These are phyloP conservation scores for Echinops telfairi DNA, from an alignment of 2,113 vertebrate genomes.

Conservation along the genomic window DNA sequence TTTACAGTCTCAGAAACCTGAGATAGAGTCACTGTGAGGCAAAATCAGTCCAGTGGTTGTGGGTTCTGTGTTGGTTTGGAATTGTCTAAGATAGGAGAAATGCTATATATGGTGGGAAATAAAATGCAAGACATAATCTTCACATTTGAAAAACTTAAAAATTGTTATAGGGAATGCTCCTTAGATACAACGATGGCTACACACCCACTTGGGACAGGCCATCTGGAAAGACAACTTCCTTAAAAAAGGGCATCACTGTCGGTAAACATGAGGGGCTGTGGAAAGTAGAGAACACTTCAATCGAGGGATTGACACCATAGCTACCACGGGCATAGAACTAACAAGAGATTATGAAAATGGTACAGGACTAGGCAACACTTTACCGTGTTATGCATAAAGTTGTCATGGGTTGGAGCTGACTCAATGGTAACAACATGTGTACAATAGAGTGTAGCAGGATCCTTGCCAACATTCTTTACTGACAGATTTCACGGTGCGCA, in stretches of 20 bases:
- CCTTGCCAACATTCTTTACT: background rate
- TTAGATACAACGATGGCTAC: background rate
- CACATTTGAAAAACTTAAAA: background rate
- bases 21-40: no score
- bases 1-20: no score
- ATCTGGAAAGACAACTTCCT: background rate
- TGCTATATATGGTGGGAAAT: background rate
- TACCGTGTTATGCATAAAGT: background rate
- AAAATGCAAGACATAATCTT: background rate
- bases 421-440: background rate
- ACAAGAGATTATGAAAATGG: background rate
- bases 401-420: background rate
- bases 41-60: no score
- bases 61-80: no score
- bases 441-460: background rate
- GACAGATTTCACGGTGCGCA: background rate
- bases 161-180: no score
- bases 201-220: background rate
- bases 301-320: background rate
- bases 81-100: background rate
- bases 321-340: background rate
- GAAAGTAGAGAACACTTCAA: background rate
- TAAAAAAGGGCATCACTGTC: no score
- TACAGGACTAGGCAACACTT: background rate
- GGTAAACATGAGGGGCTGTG: no score